Conservation (phyloP, 2,888 invertebrate genomes). For the Hyppa rectilinea region DNA sequence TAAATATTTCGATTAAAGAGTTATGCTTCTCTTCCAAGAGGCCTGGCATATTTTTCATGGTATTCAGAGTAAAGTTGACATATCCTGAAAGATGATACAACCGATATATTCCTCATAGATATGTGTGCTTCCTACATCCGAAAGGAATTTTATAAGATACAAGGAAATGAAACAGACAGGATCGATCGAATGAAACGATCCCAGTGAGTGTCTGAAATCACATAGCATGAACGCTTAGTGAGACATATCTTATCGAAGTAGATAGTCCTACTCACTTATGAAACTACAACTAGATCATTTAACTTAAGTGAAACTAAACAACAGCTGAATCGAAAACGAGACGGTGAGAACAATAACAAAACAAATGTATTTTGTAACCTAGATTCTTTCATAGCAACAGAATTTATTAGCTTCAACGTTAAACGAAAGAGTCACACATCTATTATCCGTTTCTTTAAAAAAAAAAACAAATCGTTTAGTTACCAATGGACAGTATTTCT, state of each 20-base stretch:
- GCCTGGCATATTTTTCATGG: conserved; percentile 42
- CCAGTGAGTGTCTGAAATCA: neutral
- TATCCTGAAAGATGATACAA: conserved; percentile 10
- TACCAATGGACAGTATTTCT: neutral
- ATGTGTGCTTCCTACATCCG: neutral
- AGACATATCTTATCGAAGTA: neutral
- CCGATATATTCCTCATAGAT: neutral
- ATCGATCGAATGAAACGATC: neutral
- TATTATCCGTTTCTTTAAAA: conserved; percentile 7
- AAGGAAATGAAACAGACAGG: neutral
- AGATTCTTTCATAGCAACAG: conserved; percentile 53
- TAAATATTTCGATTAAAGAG: conserved; percentile 74
- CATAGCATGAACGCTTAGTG: neutral
- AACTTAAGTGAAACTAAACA: conserved; percentile 29
- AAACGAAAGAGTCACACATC: conserved; percentile 14
- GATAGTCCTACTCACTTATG: neutral
- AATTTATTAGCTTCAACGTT: conserved; percentile 22
- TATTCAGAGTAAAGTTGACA: neutral
- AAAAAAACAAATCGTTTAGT: neutral
- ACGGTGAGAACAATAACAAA: conserved; percentile 41
- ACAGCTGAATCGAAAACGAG: conserved; percentile 25
- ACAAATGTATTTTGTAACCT: conserved; percentile 51
- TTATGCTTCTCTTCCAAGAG: conserved; percentile 58
- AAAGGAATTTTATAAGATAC: neutral
- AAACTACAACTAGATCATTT: conserved; percentile 24